Base-by-base conservation (phyloP, 1,140 invertebrate genomes). In the Belonocnema kinseyi region DNA sequence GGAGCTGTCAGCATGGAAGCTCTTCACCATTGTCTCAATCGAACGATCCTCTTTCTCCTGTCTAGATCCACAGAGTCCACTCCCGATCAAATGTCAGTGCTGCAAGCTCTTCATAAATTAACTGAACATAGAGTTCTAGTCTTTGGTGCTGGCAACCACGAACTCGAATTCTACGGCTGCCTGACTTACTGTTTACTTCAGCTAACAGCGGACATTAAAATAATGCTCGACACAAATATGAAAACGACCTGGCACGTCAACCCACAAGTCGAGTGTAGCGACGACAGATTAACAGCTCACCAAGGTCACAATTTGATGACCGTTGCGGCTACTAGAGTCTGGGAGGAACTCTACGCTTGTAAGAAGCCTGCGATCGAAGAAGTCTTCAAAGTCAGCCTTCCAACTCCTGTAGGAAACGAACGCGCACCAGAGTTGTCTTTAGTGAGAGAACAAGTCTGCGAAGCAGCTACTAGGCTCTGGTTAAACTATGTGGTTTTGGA, bases 361-460 rank as follows among this genome's bases (percentile, higher is more conserved):
- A 99, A 99, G 88, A 99, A 99, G 91, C 97, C 97, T 0, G 97
- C 98, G 3, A 97, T 97, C 74, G 96, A 98, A 86, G 96, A 98
- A 87, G 95, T 98, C 58, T 99, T 99, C 86, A 98, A 98, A 92
- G 94, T 97, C 13, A 95, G 95, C 40, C 92, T 98, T 7, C 93
- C 94, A 10, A 85, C 92, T 53, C 94, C 96, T 16, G 88, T 93
- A 16, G 92, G 92, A 50, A 95, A 95, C 80, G 94, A 95, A 33
- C 95, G 96, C 82, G 96, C 96, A 0, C 96, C 96, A 0, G 96
- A 97, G 87, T 91, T 98, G 26, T 91, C 93, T 6, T 88, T 93
- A 3, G 95, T 98, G 3, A 92, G 97, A 66, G 97, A 97, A 79
- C 94, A 97, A 80, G 94, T 99, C 14, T 94, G 96, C 83, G 98